phyloP scores from a whole-genome alignment of 1,140 invertebrate species.

The Himalopsyche phryganea region DNA sequence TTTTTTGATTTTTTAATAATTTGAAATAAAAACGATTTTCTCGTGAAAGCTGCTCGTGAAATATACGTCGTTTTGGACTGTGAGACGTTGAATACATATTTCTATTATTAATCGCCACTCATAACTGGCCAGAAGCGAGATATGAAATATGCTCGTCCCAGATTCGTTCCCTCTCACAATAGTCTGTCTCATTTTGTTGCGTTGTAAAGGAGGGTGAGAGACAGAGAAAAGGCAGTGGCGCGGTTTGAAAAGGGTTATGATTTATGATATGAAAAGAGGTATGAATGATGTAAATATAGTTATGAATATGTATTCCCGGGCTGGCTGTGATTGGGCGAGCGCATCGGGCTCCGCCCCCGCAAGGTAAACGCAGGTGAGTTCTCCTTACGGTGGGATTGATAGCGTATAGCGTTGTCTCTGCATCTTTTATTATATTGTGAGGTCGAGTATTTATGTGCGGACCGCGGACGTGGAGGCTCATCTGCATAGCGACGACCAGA shows the following conservation, averaged over 20 bases:
- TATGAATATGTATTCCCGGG: slow-evolving; percentile 27
- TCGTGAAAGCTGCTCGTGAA: neutral
- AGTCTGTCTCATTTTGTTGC: neutral
- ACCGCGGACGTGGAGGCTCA: slow-evolving; percentile 9
- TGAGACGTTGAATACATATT: slow-evolving; percentile 10
- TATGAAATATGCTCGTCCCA: slow-evolving; percentile 6
- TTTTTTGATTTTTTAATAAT: too few species aligned
- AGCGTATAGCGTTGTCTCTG: slow-evolving; percentile 2
- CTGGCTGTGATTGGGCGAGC: slow-evolving; percentile 21
- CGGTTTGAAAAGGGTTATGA: slow-evolving; percentile 27
- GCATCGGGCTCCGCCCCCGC: slow-evolving; percentile 12
- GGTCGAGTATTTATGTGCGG: slow-evolving; percentile 20
- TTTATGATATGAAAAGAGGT: slow-evolving; percentile 17
- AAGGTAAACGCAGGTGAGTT: slow-evolving; percentile 15
- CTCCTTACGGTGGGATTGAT: slow-evolving; percentile 7
- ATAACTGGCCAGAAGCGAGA: slow-evolving; percentile 2
- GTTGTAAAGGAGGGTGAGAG: neutral
- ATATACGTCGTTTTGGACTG: neutral
- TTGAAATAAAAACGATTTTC: too few species aligned
- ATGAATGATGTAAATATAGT: slow-evolving; percentile 18
- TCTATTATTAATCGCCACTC: slow-evolving; percentile 28
- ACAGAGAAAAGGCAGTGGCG: slow-evolving; percentile 5
- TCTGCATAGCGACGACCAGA: slow-evolving; percentile 16
- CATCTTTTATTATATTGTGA: slow-evolving; percentile 23
- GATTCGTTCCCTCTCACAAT: neutral